A percentile compares a stretch with the other conserved stretches of the same genome.
These are phyloP conservation scores for Holacanthus passer DNA, from an alignment of 2,113 vertebrate genomes.

Conservation along the genomic window DNA sequence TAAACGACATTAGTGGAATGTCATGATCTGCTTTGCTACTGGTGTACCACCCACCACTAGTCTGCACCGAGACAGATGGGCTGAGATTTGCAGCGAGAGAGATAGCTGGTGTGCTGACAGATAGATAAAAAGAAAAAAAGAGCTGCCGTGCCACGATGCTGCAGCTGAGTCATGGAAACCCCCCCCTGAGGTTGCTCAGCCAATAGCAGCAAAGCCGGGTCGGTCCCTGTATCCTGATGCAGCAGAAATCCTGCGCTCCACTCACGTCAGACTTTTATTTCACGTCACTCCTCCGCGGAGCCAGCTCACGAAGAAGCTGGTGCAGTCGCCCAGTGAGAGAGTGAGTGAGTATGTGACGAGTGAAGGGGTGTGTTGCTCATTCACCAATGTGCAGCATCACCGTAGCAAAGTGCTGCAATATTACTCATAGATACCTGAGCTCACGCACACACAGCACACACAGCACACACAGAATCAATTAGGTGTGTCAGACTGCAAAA, in stretches of 20 bases:
- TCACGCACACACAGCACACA: not conserved
- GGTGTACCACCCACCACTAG: not conserved
- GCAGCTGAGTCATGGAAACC: slow-evolving; percentile 77
- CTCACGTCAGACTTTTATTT: slow-evolving; percentile 45
- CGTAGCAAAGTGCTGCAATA: slow-evolving; percentile 67
- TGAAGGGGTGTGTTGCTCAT: slow-evolving; percentile 71
- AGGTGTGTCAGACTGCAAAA: slow-evolving; percentile 10
- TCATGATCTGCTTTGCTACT: slow-evolving; percentile 12
- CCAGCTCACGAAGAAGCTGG: slow-evolving; percentile 45
- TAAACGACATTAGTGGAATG: slow-evolving; percentile 16
- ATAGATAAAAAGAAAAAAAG: slow-evolving; percentile 14
- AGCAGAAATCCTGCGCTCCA: slow-evolving; percentile 71
- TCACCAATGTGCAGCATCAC: slow-evolving; percentile 61
- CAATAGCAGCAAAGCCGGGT: slow-evolving; percentile 68
- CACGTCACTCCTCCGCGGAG: slow-evolving; percentile 54
- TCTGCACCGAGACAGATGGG: slow-evolving; percentile 31
- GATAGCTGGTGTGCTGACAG: slow-evolving; percentile 44
- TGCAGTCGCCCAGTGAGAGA: slow-evolving; percentile 50
- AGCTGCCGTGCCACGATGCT: slow-evolving; percentile 38
- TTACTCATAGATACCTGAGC: slow-evolving; percentile 41
- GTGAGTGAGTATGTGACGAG: slow-evolving; percentile 55
- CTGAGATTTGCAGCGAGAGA: slow-evolving; percentile 73
- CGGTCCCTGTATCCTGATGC: slow-evolving; percentile 75
- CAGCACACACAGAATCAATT: not conserved
- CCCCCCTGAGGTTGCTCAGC: slow-evolving; percentile 38